A percentile compares a stretch with the other conserved stretches of the same genome.
Evolutionary conservation across 2,113 vertebrate genomes (phyloP).

Genomic region (Zosterops borbonicus): DNA sequence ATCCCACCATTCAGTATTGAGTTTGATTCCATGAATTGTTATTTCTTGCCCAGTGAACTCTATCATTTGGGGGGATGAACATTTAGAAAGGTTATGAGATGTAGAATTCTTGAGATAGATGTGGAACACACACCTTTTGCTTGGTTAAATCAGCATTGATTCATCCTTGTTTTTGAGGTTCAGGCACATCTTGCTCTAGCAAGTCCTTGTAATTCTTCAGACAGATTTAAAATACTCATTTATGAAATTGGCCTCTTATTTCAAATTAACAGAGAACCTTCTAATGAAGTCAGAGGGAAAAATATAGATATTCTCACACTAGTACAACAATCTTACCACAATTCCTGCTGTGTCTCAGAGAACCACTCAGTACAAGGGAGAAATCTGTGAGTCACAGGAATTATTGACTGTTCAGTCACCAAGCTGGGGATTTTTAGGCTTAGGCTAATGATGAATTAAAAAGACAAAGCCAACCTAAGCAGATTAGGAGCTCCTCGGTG

Average conservation of each 20-base stretch:
- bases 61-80: background rate
- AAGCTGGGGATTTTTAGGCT: background rate
- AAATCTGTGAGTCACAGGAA: background rate
- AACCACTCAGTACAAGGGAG: background rate
- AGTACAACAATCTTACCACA: background rate
- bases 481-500: background rate
- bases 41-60: background rate
- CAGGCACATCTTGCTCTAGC: background rate
- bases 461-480: background rate
- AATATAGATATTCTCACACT: fast-evolving
- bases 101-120: background rate
- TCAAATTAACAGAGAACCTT: background rate
- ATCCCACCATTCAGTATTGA: background rate
- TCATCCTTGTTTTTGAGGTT: background rate
- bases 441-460: background rate
- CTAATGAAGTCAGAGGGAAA: background rate
- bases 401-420: background rate
- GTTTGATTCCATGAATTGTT: background rate
- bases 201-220: background rate
- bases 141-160: background rate
- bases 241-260: background rate
- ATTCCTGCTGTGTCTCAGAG: background rate
- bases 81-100: background rate
- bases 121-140: background rate
- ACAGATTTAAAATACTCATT: background rate